Conservation (phyloP, 2,113 vertebrate genomes). For the Tetrao urogallus region DNA sequence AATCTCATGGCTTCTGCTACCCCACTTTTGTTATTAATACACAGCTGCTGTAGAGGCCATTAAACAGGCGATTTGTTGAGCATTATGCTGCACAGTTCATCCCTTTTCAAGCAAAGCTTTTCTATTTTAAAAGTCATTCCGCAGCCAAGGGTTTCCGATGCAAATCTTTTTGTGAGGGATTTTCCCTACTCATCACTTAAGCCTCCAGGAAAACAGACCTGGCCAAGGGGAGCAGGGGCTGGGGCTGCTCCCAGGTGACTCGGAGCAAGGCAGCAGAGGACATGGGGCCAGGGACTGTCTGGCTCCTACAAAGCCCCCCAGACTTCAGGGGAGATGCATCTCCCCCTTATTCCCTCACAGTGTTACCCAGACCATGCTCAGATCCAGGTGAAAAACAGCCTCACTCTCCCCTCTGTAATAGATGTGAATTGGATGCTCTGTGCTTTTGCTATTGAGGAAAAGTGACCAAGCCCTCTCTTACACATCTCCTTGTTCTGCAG, state of each 20-base stretch:
- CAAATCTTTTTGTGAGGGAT: constrained; percentile 51
- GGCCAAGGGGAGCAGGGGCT: background rate
- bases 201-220: background rate
- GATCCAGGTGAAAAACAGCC: accelerated
- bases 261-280: background rate
- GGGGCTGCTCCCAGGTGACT: background rate
- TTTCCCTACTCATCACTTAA: constrained; percentile 44
- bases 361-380: background rate
- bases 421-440: background rate
- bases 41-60: constrained; percentile 46
- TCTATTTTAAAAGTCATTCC: constrained; percentile 52
- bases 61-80: constrained; percentile 48
- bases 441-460: background rate
- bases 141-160: constrained; percentile 17
- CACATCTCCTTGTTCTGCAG: background rate
- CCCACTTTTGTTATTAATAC: constrained; percentile 39
- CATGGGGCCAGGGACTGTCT: background rate
- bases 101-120: constrained; percentile 55
- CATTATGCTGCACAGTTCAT: constrained; percentile 38
- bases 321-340: background rate
- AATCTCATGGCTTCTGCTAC: constrained; percentile 32
- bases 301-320: background rate
- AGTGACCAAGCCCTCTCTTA: background rate
- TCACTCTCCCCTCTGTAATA: background rate
- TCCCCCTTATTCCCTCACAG: background rate